Evolutionary conservation across 1,140 invertebrate species (phyloP), one percentile per base, ranked within the genome.

Genomic region (Wiebesia pumilae): DNA sequence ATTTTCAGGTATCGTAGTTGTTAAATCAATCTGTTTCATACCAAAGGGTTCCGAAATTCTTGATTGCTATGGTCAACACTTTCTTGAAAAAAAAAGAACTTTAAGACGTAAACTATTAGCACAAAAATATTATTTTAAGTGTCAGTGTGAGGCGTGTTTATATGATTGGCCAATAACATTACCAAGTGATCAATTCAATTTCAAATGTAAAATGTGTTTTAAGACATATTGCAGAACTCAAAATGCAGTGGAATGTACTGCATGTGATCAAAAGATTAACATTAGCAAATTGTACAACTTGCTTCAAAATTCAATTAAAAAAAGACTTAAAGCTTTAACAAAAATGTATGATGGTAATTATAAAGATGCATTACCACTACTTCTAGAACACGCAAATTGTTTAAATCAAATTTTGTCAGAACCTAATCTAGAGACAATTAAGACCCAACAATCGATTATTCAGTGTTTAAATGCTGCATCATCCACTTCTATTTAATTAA

Each of bases 1-100:
- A 30, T 90, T 86, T 94, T 91, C 83, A 94, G 93, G 90, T n/a
- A 88, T 81, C 30, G 91, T 93, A 85, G 93, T 95, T 27, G 94
- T 95, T 1, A 91, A 94, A 88, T 91, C 95, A 0, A 91, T 95
- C 19, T 91, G 93, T 40, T 91, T 91, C 43, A 94, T 95, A 65
- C 83, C 88, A 38, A 92, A 94, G 87, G 95, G 94, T 7, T 91
- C 93, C 47, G 95, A 96, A 89, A 92, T 96, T 24, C 90, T 95
- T 0, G 95, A 96, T 88, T 95, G 95, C 86, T 96, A 96, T 90
- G 95, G 95, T 30, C 94, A 94, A 30, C 92, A 95, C 47, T 96
- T 94, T 90, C 91, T 95, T 1, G 91, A 91, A 3, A 93, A 93
- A 62, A 65, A 88, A 4, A 90, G 88, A 83, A 78, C 90, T 27